Evolutionary conservation across 2,888 invertebrate genomes (phyloP).

Genomic region (Ochropleura leucogaster): DNA sequence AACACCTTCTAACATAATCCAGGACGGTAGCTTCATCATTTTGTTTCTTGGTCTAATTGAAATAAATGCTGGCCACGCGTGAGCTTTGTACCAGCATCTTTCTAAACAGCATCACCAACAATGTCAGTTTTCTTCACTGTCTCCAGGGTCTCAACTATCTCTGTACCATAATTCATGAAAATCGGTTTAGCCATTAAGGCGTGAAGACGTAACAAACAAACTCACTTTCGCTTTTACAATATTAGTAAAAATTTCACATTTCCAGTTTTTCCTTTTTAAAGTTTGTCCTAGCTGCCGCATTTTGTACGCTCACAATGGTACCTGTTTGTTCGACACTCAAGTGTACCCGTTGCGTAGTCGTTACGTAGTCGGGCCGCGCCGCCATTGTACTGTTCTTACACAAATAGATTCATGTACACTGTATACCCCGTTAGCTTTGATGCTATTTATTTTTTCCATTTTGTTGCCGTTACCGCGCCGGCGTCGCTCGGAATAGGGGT

Average conservation of each 20-base stretch:
- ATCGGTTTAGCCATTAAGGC: too few relatives aligned
- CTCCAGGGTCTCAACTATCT: too few relatives aligned
- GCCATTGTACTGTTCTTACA: conserved; percentile 48
- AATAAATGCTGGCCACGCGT: too few relatives aligned
- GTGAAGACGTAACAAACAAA: too few relatives aligned
- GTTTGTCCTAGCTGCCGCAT: neutral
- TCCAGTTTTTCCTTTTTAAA: neutral
- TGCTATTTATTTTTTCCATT: conserved; percentile 44
- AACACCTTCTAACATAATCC: neutral
- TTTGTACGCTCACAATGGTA: conserved; percentile 24
- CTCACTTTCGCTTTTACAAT: too few relatives aligned
- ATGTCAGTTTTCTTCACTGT: neutral
- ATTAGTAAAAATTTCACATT: neutral
- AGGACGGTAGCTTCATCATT: too few relatives aligned
- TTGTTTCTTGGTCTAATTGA: too few relatives aligned
- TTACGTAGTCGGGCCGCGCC: conserved; percentile 32
- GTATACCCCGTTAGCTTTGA: conserved; percentile 26
- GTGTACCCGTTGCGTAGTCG: conserved; percentile 38
- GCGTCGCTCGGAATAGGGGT: neutral
- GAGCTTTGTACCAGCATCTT: neutral
- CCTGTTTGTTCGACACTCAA: conserved; percentile 29
- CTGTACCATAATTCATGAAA: too few relatives aligned
- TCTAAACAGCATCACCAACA: neutral
- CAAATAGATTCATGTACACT: conserved; percentile 50
- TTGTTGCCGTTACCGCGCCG: conserved; percentile 11